These are phyloP conservation scores for Erythrocercus mccallii DNA, from an alignment of 2,113 vertebrate species.

Conservation along the genomic window DNA sequence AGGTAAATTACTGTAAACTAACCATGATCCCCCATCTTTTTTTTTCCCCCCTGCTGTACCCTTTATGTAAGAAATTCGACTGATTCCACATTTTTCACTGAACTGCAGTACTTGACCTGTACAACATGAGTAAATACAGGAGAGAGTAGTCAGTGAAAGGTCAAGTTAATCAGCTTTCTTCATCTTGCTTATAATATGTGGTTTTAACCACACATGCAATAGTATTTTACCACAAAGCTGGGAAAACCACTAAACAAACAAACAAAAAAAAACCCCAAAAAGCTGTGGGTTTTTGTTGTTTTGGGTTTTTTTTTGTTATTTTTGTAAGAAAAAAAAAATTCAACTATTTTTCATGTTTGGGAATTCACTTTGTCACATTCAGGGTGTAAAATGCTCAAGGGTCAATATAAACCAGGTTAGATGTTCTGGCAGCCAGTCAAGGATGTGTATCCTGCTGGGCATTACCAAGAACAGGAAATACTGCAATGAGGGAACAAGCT, in stretches of 20 bases:
- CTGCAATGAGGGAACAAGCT: neutral
- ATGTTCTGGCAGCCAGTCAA: neutral
- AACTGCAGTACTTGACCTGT: neutral
- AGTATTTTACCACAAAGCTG: neutral
- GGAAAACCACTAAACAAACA: neutral
- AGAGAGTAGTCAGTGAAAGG: neutral
- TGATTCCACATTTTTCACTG: neutral
- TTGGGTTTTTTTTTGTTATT: neutral
- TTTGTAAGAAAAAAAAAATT: neutral
- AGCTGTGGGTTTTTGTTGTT: too few species aligned
- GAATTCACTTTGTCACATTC: neutral
- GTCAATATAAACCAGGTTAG: neutral
- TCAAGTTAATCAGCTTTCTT: neutral
- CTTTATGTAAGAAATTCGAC: neutral
- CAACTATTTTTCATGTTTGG: neutral
- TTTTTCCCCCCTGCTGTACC: neutral
- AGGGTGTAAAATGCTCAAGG: neutral
- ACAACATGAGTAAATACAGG: neutral
- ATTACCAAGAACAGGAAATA: neutral
- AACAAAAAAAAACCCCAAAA: too few species aligned
- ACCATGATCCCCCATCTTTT: neutral
- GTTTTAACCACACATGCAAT: neutral
- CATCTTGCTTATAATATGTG: neutral
- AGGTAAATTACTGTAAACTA: neutral
- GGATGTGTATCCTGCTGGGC: neutral